These are phyloP conservation scores for Suncus etruscus DNA, from an alignment of 2,113 vertebrate species.

Conservation along the genomic window DNA sequence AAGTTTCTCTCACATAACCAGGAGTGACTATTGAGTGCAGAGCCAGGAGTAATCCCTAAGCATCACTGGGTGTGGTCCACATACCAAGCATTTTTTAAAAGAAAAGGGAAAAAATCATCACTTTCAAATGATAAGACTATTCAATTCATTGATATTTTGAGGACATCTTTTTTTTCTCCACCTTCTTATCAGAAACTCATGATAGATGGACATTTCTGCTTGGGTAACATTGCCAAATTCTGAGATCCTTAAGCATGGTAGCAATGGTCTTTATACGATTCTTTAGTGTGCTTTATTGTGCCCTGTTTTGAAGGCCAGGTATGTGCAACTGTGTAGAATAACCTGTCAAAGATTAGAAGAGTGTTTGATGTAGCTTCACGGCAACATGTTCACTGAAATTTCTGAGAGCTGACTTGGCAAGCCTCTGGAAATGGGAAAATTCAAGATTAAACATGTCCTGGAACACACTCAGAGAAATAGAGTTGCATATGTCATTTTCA, in stretches of 20 bases:
- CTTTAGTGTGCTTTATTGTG: slow-evolving; percentile 51
- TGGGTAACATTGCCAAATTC: slow-evolving; percentile 63
- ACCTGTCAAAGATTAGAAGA: slow-evolving; percentile 57
- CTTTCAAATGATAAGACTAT: slow-evolving; percentile 21
- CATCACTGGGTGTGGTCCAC: too few relatives aligned
- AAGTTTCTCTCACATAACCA: too few relatives aligned
- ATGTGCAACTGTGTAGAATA: slow-evolving; percentile 20
- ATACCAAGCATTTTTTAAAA: too few relatives aligned
- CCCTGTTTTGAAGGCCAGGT: slow-evolving; percentile 52
- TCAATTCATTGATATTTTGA: slow-evolving; percentile 23
- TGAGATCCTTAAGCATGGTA: slow-evolving; percentile 49
- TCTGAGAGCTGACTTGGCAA: slow-evolving; percentile 22
- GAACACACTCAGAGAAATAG: slow-evolving; percentile 2
- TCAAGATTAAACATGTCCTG: slow-evolving; percentile 28
- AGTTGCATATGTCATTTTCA: background rate
- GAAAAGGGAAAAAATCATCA: too few relatives aligned
- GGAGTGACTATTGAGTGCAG: too few relatives aligned
- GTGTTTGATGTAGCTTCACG: slow-evolving; percentile 25
- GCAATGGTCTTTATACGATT: slow-evolving; percentile 53
- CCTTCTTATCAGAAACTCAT: slow-evolving; percentile 69
- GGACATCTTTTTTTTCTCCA: background rate
- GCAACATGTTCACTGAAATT: background rate
- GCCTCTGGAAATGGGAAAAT: slow-evolving; percentile 28
- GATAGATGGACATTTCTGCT: slow-evolving; percentile 63
- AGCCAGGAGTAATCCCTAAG: too few relatives aligned